A percentile compares a stretch with the other conserved stretches of the same genome.
phyloP scores from a whole-genome alignment of 2,888 invertebrate genomes.

The Periphyllus acericola region DNA sequence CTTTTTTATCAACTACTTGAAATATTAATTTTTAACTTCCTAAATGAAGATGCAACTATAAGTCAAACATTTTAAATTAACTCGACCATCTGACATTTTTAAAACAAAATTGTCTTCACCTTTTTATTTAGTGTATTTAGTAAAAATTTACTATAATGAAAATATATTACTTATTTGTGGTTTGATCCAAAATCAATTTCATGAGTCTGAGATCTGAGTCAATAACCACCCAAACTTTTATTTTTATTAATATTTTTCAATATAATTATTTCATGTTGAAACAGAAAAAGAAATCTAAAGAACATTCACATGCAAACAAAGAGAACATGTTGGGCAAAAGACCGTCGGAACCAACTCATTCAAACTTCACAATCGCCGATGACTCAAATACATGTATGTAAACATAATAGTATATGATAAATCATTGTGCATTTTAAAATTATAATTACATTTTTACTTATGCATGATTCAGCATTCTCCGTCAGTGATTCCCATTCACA shows the following conservation, averaged over 20 bases:
- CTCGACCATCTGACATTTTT: no score
- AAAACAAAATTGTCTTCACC: no score
- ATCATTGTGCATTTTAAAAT: not conserved
- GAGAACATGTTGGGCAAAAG: slow-evolving; percentile 81
- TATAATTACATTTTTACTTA: not conserved
- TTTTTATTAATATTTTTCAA: not conserved
- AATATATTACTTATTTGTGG: no score
- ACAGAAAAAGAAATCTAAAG: slow-evolving; percentile 76
- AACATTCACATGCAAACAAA: slow-evolving; percentile 72
- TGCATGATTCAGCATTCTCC: slow-evolving; percentile 77
- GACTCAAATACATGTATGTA: slow-evolving; percentile 90
- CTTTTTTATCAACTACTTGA: no score
- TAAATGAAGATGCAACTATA: no score
- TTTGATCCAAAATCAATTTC: no score
- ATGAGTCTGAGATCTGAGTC: not conserved
- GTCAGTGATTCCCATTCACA: slow-evolving; percentile 92
- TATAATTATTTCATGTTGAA: slow-evolving; percentile 52
- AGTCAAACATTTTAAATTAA: no score
- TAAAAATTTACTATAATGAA: no score
- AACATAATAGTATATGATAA: not conserved
- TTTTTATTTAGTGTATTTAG: no score
- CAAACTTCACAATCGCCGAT: slow-evolving; percentile 86
- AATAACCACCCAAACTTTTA: not conserved
- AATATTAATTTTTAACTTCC: no score
- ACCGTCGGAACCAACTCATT: slow-evolving; percentile 77